Evolutionary conservation across 2,797 vertebrate genomes (phyloP).

Genomic region (Macropus fuliginosus): DNA sequence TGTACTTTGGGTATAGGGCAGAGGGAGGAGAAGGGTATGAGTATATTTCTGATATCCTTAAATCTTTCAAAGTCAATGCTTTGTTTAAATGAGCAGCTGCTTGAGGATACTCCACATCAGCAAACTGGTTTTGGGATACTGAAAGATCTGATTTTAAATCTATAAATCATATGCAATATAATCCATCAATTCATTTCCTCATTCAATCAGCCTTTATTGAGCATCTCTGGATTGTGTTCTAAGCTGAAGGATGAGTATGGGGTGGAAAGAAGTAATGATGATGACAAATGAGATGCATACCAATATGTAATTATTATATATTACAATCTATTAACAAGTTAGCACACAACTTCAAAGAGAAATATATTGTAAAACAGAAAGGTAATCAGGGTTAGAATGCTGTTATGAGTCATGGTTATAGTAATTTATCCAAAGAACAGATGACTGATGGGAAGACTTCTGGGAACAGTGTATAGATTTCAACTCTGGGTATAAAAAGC

Average conservation of each 20-base stretch:
- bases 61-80: neutral
- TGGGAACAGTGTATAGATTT: neutral
- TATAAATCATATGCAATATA: neutral
- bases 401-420: neutral
- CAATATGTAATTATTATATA: neutral
- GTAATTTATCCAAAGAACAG: neutral
- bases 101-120: neutral
- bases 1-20: neutral
- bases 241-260: neutral
- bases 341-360: neutral
- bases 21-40: neutral
- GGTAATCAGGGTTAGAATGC: neutral
- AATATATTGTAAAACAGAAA: neutral
- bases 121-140: neutral
- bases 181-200: neutral
- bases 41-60: neutral
- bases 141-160: neutral
- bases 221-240: neutral
- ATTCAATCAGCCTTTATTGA: neutral
- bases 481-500: neutral
- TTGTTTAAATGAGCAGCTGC: neutral
- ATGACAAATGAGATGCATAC: neutral
- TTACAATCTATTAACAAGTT: neutral
- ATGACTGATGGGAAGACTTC: neutral
- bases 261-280: neutral